Base-by-base conservation (phyloP, 2,797 vertebrate genomes). In the Mormyrops boulengeri region DNA sequence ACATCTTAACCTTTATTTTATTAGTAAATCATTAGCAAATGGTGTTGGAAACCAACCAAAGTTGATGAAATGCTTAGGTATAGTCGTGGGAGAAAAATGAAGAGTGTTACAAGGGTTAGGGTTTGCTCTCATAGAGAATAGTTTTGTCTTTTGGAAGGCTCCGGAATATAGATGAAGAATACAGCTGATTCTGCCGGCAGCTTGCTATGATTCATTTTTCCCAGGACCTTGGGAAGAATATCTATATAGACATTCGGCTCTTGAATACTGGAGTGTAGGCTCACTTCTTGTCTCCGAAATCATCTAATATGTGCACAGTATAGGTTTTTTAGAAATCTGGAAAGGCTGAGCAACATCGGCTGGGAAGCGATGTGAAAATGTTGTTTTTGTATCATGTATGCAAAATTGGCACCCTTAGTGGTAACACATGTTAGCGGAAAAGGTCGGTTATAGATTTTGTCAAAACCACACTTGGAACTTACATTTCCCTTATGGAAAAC, bases 401-500 rank as follows among this genome's bases (percentile, higher is more conserved):
- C 88, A 80, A 12, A 87, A 77, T 53, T 88, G 62, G 49, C 47
- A 66, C 30, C 47, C 6, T 77, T 87, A 26, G 22, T 87, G 11
- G 62, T 73, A 47, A 80, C 3, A 19, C 22, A 47, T 87, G 89
- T 73, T 14, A 60, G 66, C 11, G 38, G 77, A 34, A 69, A 86
- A 69, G 47, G 50, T 38, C 19, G 34, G 19, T 14, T 89, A 6
- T 38, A 87, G 55, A 89, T 22, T 53, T 66, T 9, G 17, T 52
- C 62, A 55, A 62, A 88, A 44, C 55, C 0, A 85, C 60, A 86
- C 85, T 55, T 38, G 52, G 53, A 88, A 85, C 4, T 41, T 34
- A 12, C 19, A 30, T 89, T 22, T n/a, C 88, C 50, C 88, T 89
- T 89, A 87, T 19, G 49, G 88, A 87, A 87, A 85, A 50, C 82